Base-by-base conservation (phyloP, 2,113 vertebrate genomes). In the Laticauda colubrina region DNA sequence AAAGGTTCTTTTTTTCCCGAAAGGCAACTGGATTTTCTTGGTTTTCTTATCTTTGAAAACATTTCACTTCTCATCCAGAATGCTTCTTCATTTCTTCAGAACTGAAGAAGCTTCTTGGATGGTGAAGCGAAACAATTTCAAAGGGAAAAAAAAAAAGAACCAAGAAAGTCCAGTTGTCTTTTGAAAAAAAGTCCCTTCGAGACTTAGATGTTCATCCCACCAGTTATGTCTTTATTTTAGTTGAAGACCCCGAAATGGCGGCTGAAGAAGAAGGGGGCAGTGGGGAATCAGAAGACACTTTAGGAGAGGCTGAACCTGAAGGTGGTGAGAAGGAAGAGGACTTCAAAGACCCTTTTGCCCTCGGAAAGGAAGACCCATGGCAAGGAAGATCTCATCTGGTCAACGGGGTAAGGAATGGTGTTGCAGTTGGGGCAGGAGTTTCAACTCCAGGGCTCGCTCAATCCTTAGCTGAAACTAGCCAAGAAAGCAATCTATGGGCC, bases 261-360 rank as follows among this genome's bases (percentile, higher is more conserved):
- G 45, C 59, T 3, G 90, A 91, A n/a, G 94, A 94, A n/a, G 92
- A 94, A 0, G 87, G 45, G 18, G 81, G 45, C 43, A n/a, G 85
- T 3, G 86, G 86, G 1, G 92, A 89, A 69, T 91, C 23, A 29
- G 95, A 95, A 56, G 59, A 90, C 11, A 0, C 48, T 2, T 61
- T 18, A 56, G 87, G 55, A 29, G 93, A 93, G n/a, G 29, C 7
- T 3, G 55, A 48, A 8, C 55, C 29, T 23, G 55, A 26, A 3
- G 34, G 20, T 1, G 14, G 51, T 0, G 75, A 87, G 34, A 64
- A 53, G 2, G 15, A 29, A 54, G 90, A 87, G 5, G 51, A 87
- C 23, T 0, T 51, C 0, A 34, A 87, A 6, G 56, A 39, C 15
- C 3, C 43, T 85, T 18, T 90, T 2, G 21, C 11, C n/a, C 9